Base-by-base conservation (phyloP, 2,113 vertebrate species). In the Hippotragus niger region DNA sequence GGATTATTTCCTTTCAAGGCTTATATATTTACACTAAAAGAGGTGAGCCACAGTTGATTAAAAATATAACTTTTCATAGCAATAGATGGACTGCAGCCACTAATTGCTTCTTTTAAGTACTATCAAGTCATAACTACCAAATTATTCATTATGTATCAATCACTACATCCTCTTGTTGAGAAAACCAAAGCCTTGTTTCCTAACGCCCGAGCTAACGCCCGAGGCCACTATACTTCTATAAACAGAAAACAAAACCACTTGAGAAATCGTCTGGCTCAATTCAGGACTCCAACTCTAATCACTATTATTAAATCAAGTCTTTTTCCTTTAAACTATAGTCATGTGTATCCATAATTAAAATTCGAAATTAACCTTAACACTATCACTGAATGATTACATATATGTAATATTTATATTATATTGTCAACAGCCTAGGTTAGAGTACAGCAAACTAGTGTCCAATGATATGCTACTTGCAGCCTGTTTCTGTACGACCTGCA, bases 1-100 rank as follows among this genome's bases (percentile, higher is more conserved):
- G 40, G n/a, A 47, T 96, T 87, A 81, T 71, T 95, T 87, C 64
- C 81, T 95, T 92, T 95, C 10, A 85, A 93, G 16, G 45, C 88
- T 57, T 60, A 88, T 9, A 85, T 29, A 96, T 50, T 78, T 55
- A 93, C 3, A 74, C 5, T 91, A 19, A 74, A 93, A 93, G 25
- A 95, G 31, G 33, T 86, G 31, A 96, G 47, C 40, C n/a, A 89
- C 27, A 87, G 43, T 50, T 91, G 43, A 80, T 47, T 91, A 0
- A 74, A 36, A 95, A 78, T 45, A 76, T 14, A 85, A n/a, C 15
- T 83, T 90, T 76, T 57, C 50, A 53, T 6, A 93, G 78, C 23
- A 97, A 50, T 4, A 83, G 10, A 89, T 62, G 25, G 16, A 74
- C 17, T 84, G 45, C 2, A 85, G 52, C 13, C 60, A 82, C 31